Conservation (phyloP, 2,888 invertebrate genomes). For the Xestoiulus laeticollis region DNA sequence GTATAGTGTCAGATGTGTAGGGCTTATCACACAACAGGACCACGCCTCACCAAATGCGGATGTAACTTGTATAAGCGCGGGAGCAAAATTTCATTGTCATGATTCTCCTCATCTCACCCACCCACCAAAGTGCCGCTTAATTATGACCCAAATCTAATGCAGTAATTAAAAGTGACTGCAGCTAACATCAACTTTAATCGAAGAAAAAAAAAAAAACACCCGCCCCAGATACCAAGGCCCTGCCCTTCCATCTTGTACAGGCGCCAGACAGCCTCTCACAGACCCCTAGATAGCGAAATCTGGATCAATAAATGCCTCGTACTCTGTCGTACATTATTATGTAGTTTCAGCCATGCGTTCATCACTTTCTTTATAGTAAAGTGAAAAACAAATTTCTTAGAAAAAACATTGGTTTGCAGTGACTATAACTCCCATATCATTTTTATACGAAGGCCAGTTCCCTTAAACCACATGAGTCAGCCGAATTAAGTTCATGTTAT, state of each 20-base stretch:
- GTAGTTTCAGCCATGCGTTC: not conserved
- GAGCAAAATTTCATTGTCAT: not conserved
- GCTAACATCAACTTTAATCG: not conserved
- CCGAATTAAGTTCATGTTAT: not conserved
- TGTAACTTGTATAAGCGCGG: not conserved
- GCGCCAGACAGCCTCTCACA: not conserved
- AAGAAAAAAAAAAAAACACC: not conserved
- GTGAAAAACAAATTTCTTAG: not conserved
- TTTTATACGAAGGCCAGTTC: not conserved
- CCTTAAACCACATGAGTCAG: not conserved
- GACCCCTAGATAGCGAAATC: not conserved
- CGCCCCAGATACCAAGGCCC: not conserved
- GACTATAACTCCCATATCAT: not conserved
- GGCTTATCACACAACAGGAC: no score
- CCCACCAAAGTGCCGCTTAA: not conserved
- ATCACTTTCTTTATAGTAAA: not conserved
- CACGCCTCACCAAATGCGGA: no score
- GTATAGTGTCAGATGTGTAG: not conserved
- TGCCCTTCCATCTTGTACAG: not conserved
- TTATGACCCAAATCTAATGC: not conserved
- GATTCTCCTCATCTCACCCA: not conserved
- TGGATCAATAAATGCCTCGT: not conserved
- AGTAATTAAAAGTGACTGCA: not conserved
- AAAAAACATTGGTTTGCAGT: not conserved
- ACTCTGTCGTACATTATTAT: no score